Base-by-base conservation (phyloP, 2,888 invertebrate species). In the Synanthedon tipuliformis region DNA sequence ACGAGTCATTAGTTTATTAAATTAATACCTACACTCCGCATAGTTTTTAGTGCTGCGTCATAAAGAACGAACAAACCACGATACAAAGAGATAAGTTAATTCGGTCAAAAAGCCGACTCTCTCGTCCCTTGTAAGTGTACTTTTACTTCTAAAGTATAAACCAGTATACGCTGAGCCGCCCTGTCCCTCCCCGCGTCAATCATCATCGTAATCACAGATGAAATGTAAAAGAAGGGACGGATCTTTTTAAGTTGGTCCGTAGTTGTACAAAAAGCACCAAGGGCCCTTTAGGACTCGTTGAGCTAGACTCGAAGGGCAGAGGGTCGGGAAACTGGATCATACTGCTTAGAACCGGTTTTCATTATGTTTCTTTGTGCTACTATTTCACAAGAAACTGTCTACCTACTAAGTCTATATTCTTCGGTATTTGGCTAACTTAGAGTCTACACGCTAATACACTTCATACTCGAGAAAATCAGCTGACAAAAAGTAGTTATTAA, bases 231-330 rank as follows among this genome's bases (percentile, higher is more conserved):
- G 45, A 45, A 12, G 45, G n/a, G 45, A 45, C 2, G 45, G 45
- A 8, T 45, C 45, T n/a, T 7, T 5, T 45, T 45, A 45, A 13
- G 45, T 49, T 23, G 49, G 23, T 8, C 23, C 8, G 49, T 67
- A 71, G 72, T 70, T 68, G 66, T 66, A 72, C 71, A 79, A 78
- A 81, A 81, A 78, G 66, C 64, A 66, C 69, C 66, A 73, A 81
- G 81, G 75, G 73, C 73, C 68, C 78, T 78, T 23, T 72, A 64
- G 73, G 75, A 76, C 71, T 69, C 71, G 78, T 75, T 69, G 74
- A 71, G 77, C 79, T 81, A 82, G 81, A 73, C 65, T 64, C 70
- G 77, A 82, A 84, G 82, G 84, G 76, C 82, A 74, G 68, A 73
- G 77, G 81, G 83, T 77, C 80, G 76, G 59, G 59, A 64, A 79